Evolutionary conservation across 2,888 invertebrate genomes (phyloP), one percentile per base, ranked within the genome.

Genomic region (Lithophane socia): DNA sequence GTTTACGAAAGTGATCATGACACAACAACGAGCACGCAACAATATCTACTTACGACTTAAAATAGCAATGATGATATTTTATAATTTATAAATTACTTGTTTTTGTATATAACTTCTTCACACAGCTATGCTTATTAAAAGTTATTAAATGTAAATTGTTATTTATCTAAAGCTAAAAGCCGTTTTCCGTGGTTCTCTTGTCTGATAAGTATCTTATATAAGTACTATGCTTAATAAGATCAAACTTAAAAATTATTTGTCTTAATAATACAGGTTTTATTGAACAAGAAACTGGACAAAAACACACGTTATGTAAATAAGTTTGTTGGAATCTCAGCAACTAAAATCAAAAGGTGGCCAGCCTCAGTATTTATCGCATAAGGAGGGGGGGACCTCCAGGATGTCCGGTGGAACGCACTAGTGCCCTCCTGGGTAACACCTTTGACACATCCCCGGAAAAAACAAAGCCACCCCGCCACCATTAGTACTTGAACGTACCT

Each of bases 1-100:
- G 18, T 52, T 60, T 52, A 65, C 8, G 16, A 78, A 73, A 79
- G 24, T 79, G 42, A 54, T 65, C 58, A 13, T 73, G 73, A 73
- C 65, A 73, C 52, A 61, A 44, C 24, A 47, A 60, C 58, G 60
- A 54, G 16, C 56, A 61, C 24, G 13, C 44, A 47, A 4, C 10
- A 63, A 63, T 47, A 58, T 24, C n/a, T 29, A 21, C 37, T 37
- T 37, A 37, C 29, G 4, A n/a, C 37, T 65, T 58, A 70, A 63
- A 64, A 58, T 49, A 72, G 1, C 10, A 29, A 52, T 21, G 18
- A 56, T 56, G 2, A 29, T 29, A 71, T 21, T 10, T 21, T 21
- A 21, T 47, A 37, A 37, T 37, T 29, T 37, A 52, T 24, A 37
- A 18, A n/a, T 52, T 21, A 42, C 24, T 24, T 42, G 4, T 52